phyloP scores from a whole-genome alignment of 2,888 invertebrate genomes.

The Stictocephala bisonia region DNA sequence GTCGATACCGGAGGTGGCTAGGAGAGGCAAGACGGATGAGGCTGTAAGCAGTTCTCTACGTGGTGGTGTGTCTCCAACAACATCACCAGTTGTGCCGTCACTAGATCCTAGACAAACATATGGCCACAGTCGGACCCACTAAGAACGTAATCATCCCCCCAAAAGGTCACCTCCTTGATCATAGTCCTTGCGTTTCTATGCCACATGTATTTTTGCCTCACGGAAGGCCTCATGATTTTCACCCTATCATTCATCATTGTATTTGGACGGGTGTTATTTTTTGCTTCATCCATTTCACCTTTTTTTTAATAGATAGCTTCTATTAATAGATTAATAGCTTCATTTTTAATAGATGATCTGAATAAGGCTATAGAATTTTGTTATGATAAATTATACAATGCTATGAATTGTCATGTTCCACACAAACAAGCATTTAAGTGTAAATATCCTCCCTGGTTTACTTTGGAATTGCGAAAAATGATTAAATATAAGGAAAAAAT shows the following conservation, averaged over 20 bases:
- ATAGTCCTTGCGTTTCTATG: conserved; percentile 85
- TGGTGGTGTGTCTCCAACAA: conserved; percentile 83
- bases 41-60: conserved; percentile 86
- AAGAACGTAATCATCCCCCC: conserved; percentile 84
- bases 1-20: conserved; percentile 90
- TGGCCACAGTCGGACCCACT: conserved; percentile 93
- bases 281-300: conserved; percentile 63
- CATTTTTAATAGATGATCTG: too few species aligned
- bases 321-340: too few species aligned
- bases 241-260: conserved; percentile 18
- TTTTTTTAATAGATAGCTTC: too few species aligned
- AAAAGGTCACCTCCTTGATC: conserved; percentile 89
- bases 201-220: conserved; percentile 76
- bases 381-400: too few species aligned
- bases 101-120: conserved; percentile 83
- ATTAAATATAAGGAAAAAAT: too few species aligned
- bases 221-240: conserved; percentile 36
- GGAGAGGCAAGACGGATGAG: conserved; percentile 80
- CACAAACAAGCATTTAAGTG: too few species aligned
- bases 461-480: too few species aligned
- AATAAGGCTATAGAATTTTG: too few species aligned
- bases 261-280: conserved; percentile 57
- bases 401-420: too few species aligned
- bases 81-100: conserved; percentile 77
- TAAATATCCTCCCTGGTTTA: too few species aligned